Evolutionary conservation across 2,113 vertebrate genomes (phyloP).

Genomic region (Caracal caracal): DNA sequence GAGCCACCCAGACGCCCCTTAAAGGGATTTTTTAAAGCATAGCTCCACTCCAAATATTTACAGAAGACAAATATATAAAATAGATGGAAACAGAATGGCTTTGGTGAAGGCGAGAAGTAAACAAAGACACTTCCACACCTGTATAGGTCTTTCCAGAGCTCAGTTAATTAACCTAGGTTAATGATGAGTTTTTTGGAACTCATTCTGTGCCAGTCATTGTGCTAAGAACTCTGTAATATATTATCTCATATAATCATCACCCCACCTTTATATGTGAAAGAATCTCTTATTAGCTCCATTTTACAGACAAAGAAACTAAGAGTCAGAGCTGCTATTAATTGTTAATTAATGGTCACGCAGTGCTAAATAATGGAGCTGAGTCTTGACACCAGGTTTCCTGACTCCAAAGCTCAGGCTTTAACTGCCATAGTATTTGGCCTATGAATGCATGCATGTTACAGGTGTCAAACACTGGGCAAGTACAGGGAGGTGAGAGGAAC

Average conservation of each 20-base stretch:
- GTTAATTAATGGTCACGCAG: not conserved
- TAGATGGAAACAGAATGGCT: not conserved
- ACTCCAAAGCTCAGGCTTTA: not conserved
- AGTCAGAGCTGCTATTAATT: not conserved
- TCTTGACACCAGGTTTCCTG: not conserved
- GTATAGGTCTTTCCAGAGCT: not conserved
- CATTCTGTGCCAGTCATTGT: not conserved
- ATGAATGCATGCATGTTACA: not conserved
- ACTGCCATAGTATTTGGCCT: not conserved
- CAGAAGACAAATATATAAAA: not conserved
- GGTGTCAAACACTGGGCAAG: not conserved
- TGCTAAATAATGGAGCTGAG: not conserved
- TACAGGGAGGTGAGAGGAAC: not conserved
- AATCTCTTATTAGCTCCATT: not conserved
- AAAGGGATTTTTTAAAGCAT: not conserved
- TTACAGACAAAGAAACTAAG: slow-evolving; percentile 16
- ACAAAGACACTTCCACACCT: not conserved
- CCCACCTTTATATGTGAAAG: not conserved
- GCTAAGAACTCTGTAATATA: not conserved
- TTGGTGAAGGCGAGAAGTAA: not conserved
- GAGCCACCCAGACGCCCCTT: too few species aligned
- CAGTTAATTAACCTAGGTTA: not conserved
- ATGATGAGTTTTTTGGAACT: not conserved
- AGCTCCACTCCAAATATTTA: not conserved
- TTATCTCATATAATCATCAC: not conserved